phyloP scores from a whole-genome alignment of 2,888 invertebrate genomes.

The Zootermopsis nevadensis region DNA sequence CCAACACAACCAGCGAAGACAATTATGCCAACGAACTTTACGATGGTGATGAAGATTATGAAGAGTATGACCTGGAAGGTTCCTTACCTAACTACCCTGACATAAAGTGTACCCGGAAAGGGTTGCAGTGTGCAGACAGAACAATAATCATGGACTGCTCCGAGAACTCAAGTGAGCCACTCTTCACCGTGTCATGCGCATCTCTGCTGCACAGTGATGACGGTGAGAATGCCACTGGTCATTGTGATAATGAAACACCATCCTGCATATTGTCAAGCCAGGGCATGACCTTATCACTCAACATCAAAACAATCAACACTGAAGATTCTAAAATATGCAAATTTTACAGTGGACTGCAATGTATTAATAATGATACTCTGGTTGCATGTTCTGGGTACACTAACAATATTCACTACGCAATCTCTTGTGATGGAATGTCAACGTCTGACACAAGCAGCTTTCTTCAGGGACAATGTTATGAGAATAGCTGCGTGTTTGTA shows the following conservation, averaged over 20 bases:
- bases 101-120: not conserved
- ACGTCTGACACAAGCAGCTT: not conserved
- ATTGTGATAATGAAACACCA: conserved; percentile 5
- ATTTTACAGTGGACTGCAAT: not conserved
- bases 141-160: not conserved
- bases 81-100: not conserved
- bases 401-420: not conserved
- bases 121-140: conserved; percentile 12
- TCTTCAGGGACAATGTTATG: not conserved
- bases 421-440: not conserved
- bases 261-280: conserved; percentile 12
- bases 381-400: conserved; percentile 16
- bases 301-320: not conserved
- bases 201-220: not conserved
- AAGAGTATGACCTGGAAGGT: not conserved
- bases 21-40: not conserved
- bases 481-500: not conserved
- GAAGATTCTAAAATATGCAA: not conserved
- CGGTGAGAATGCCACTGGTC: not conserved
- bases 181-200: conserved; percentile 1
- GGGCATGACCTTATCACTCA: not conserved
- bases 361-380: conserved; percentile 13
- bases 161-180: not conserved
- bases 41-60: not conserved
- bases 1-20: not conserved